Conservation (phyloP, 2,797 vertebrate species). For the Lepilemur ruficaudatus region DNA sequence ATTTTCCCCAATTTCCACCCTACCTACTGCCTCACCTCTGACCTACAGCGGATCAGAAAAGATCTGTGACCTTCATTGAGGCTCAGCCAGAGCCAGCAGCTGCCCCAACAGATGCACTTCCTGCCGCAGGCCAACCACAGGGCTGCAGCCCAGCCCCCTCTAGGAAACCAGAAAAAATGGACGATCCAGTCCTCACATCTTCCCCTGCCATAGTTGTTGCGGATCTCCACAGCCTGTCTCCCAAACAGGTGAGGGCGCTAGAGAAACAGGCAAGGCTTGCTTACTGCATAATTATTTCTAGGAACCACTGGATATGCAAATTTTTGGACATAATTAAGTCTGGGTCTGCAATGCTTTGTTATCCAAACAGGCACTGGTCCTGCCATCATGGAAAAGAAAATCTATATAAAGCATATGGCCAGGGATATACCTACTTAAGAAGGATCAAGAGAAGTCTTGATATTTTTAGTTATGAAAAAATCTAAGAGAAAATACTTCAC, state of each 20-base stretch:
- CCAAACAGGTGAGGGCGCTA: slow-evolving; percentile 84
- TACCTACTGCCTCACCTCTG: slow-evolving; percentile 35
- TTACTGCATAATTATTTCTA: background rate
- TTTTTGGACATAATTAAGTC: background rate
- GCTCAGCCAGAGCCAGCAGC: slow-evolving; percentile 85
- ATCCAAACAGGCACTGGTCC: background rate
- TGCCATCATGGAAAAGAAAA: background rate
- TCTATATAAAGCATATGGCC: background rate
- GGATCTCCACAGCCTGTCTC: slow-evolving; percentile 87
- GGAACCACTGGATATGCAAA: background rate
- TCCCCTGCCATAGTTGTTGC: slow-evolving; percentile 86
- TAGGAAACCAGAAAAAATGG: slow-evolving; percentile 79
- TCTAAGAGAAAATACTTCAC: background rate
- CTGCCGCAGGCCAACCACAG: slow-evolving; percentile 56
- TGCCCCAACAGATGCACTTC: slow-evolving; percentile 2
- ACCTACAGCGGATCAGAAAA: slow-evolving; percentile 92
- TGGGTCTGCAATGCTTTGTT: background rate
- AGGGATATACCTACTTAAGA: background rate
- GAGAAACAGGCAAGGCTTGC: background rate
- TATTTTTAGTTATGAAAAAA: background rate
- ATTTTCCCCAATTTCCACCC: background rate
- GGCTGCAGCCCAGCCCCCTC: slow-evolving; percentile 75
- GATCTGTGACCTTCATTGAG: slow-evolving; percentile 97
- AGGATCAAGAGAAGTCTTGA: background rate
- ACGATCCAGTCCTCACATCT: slow-evolving; percentile 84